Evolutionary conservation across 1,140 invertebrate genomes (phyloP).

Genomic region (Hyposmocoma kahamanoa): DNA sequence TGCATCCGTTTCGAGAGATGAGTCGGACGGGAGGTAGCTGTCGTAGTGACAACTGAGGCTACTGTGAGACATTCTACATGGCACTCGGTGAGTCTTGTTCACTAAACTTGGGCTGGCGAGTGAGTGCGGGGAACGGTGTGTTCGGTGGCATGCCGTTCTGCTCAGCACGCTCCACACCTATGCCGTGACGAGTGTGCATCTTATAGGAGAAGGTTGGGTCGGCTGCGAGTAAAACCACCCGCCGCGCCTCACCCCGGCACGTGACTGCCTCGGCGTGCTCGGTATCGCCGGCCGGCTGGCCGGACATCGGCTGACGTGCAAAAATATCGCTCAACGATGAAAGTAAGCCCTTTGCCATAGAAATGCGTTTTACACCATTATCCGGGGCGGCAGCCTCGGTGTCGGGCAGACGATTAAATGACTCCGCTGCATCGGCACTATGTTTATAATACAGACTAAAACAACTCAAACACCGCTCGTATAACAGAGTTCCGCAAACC

Average conservation of each 20-base stretch:
- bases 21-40: conserved; percentile 62
- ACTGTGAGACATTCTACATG: conserved; percentile 72
- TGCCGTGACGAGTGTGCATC: conserved; percentile 62
- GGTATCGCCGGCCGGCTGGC: conserved; percentile 56
- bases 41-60: conserved; percentile 68
- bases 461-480: conserved; percentile 34
- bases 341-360: conserved; percentile 38
- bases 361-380: conserved; percentile 28
- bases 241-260: conserved; percentile 68
- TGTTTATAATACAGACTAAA: conserved; percentile 31
- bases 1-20: conserved; percentile 65
- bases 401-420: conserved; percentile 30
- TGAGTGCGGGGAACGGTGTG: conserved; percentile 27
- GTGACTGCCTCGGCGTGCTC: conserved; percentile 56
- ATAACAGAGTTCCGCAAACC: conserved; percentile 30
- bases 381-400: conserved; percentile 27
- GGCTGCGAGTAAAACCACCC: conserved; percentile 50
- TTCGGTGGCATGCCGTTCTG: conserved; percentile 53
- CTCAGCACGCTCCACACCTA: conserved; percentile 61
- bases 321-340: conserved; percentile 44
- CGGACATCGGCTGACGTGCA: conserved; percentile 61
- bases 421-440: conserved; percentile 14
- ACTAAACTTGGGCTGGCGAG: conserved; percentile 37
- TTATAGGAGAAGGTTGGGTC: conserved; percentile 61
- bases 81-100: conserved; percentile 46